Conservation (phyloP, 1,140 invertebrate genomes). For the Saccostrea cuccullata region DNA sequence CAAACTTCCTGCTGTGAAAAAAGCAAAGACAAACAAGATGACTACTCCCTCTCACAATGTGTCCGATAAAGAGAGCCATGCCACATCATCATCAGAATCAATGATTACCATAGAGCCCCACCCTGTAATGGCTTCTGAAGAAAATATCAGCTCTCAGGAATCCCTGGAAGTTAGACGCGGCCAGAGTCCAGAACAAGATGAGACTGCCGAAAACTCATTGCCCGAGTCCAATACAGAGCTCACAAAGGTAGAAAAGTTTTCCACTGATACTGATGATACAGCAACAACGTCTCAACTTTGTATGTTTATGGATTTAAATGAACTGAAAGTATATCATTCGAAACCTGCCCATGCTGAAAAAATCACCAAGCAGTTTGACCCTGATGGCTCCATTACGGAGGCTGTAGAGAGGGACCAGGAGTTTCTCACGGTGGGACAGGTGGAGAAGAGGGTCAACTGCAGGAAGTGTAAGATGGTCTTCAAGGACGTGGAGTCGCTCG, state of each 20-base stretch:
- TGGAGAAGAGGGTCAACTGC: conserved; percentile 1
- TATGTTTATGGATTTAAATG: conserved; percentile 21
- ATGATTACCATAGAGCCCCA: neutral
- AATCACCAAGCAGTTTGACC: conserved; percentile 19
- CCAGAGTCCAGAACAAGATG: neutral
- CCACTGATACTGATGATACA: neutral
- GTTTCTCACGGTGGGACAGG: neutral
- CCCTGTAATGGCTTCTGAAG: neutral
- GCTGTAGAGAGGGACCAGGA: neutral
- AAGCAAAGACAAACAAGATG: neutral
- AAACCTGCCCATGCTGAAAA: neutral
- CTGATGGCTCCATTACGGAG: neutral
- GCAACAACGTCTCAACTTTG: neutral
- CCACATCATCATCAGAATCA: neutral
- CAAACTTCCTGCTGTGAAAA: neutral
- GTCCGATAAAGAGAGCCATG: neutral
- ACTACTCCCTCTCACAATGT: neutral
- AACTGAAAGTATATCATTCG: neutral
- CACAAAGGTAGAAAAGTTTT: neutral
- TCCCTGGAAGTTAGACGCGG: neutral
- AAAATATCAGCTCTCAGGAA: neutral
- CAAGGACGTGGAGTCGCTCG: conserved; percentile 18
- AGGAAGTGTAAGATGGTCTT: conserved; percentile 43
- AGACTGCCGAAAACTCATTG: neutral
- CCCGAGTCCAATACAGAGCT: neutral